phyloP scores from a whole-genome alignment of 2,888 invertebrate species.

The Xestia rhomboidea region DNA sequence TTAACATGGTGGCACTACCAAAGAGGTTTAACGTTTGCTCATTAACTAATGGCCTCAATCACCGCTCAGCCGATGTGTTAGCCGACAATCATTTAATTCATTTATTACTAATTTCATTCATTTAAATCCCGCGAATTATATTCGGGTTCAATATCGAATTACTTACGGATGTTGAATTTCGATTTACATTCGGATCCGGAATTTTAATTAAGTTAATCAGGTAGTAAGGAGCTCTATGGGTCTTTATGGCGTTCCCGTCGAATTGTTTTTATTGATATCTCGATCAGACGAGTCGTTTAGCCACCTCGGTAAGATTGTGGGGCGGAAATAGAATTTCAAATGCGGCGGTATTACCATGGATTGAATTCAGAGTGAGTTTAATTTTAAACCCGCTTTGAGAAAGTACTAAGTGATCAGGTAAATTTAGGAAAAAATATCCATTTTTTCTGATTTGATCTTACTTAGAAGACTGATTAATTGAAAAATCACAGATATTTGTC shows the following conservation, averaged over 20 bases:
- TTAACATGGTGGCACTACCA: constrained; percentile 53
- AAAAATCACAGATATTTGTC: not conserved
- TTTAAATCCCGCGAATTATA: constrained; percentile 50
- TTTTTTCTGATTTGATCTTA: not conserved
- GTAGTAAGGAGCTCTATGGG: constrained; percentile 33
- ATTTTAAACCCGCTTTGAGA: not conserved
- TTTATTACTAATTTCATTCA: constrained; percentile 51
- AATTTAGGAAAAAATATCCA: not conserved
- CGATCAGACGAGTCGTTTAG: constrained; percentile 20
- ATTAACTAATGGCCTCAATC: constrained; percentile 60
- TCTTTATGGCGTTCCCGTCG: constrained; percentile 41
- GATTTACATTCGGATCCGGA: constrained; percentile 43
- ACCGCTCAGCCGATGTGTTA: constrained; percentile 44
- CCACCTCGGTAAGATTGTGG: constrained; percentile 2
- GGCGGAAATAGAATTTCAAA: constrained; percentile 13
- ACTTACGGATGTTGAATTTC: constrained; percentile 56
- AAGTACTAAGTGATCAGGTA: not conserved
- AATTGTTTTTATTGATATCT: constrained; percentile 54
- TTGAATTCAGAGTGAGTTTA: constrained; percentile 3
- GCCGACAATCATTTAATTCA: constrained; percentile 46
- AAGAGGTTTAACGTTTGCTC: constrained; percentile 63
- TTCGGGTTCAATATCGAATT: constrained; percentile 54
- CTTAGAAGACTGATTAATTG: not conserved
- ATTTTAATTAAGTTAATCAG: constrained; percentile 63
- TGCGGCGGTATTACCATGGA: not conserved